phyloP scores from a whole-genome alignment of 2,797 vertebrate species.

The Thunnus albacares region DNA sequence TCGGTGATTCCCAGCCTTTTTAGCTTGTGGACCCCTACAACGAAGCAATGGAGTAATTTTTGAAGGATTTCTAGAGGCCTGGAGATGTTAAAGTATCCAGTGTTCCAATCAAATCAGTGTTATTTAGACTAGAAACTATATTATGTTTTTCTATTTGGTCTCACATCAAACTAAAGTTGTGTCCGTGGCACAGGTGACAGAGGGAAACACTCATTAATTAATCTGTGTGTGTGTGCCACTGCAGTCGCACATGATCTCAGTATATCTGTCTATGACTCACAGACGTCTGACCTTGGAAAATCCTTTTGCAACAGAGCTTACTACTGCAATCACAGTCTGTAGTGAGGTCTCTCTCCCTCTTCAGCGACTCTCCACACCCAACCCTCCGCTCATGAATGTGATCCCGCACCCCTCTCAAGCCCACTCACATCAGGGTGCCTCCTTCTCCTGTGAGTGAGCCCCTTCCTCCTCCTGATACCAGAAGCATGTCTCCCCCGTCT shows the following conservation, averaged over 20 bases:
- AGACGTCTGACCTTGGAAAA: conserved; percentile 40
- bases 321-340: conserved; percentile 64
- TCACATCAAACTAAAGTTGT: neutral
- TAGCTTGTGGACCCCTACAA: neutral
- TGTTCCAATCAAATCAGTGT: neutral
- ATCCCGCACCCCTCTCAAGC: conserved; percentile 44
- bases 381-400: conserved; percentile 47
- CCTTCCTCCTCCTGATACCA: conserved; percentile 58
- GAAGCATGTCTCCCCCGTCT: conserved; percentile 64
- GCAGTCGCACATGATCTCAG: conserved; percentile 40
- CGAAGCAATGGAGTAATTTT: neutral
- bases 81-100: conserved; percentile 2
- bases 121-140: neutral
- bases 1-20: conserved; percentile 16
- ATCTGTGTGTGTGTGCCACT: conserved; percentile 30
- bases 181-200: conserved; percentile 6
- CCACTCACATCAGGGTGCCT: conserved; percentile 51
- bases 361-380: conserved; percentile 46
- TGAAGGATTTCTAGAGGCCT: neutral
- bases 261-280: conserved; percentile 44
- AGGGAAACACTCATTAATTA: conserved; percentile 20
- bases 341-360: conserved; percentile 62
- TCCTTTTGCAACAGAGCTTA: conserved; percentile 47
- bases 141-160: conserved; percentile 12
- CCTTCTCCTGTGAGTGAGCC: conserved; percentile 43